Percentiles rank a stretch among this genome's conserved stretches.
Conservation (phyloP, 2,797 vertebrate genomes). For the Myoxocephalus aenaeus region DNA sequence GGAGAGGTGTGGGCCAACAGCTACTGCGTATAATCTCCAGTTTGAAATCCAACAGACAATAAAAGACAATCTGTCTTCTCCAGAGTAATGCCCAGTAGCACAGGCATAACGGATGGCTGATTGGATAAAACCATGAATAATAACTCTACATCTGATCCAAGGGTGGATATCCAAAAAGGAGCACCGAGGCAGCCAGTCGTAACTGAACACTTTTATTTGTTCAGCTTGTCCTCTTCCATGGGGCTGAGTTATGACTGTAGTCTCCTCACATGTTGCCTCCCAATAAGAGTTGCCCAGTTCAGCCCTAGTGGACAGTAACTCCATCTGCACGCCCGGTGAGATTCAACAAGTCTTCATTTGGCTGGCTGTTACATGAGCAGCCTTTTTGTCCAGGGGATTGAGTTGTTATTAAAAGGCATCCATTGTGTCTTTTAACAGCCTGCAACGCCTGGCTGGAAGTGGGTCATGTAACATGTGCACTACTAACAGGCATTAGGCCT, state of each 20-base stretch:
- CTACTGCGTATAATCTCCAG: slow-evolving; percentile 61
- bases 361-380: neutral
- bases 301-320: neutral
- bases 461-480: neutral
- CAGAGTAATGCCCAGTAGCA: slow-evolving; percentile 64
- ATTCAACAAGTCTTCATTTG: slow-evolving; percentile 7
- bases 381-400: slow-evolving; percentile 10
- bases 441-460: neutral
- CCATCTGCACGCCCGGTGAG: neutral
- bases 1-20: slow-evolving; percentile 45
- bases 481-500: neutral
- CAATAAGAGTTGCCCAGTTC: slow-evolving; percentile 19
- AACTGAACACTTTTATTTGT: slow-evolving; percentile 35
- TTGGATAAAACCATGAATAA: slow-evolving; percentile 78
- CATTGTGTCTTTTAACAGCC: slow-evolving; percentile 11
- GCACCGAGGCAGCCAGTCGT: slow-evolving; percentile 36
- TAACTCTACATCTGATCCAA: slow-evolving; percentile 69
- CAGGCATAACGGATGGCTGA: slow-evolving; percentile 66
- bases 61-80: slow-evolving; percentile 72
- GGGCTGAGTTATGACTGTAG: slow-evolving; percentile 19
- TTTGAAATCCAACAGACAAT: slow-evolving; percentile 74
- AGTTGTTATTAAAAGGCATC: slow-evolving; percentile 4
- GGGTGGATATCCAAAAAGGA: slow-evolving; percentile 60
- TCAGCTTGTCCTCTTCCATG: slow-evolving; percentile 27
- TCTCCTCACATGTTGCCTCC: slow-evolving; percentile 20